Evolutionary conservation across 2,113 vertebrate species (phyloP).

Genomic region (Caranx ignobilis): DNA sequence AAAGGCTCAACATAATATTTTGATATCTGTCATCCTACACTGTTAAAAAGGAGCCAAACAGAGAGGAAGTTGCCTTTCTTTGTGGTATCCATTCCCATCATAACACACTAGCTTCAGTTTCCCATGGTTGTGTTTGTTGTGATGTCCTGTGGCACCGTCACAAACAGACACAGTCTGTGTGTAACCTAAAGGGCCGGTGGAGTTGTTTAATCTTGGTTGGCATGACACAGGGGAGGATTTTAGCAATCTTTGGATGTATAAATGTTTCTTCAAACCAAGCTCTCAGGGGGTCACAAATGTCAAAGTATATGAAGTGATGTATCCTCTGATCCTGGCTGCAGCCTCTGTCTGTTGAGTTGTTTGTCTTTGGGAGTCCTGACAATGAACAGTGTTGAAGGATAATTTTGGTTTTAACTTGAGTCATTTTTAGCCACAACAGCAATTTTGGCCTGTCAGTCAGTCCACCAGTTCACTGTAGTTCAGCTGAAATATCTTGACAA

Average conservation of each 20-base stretch:
- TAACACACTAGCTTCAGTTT: slow-evolving; percentile 67
- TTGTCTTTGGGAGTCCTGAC: neutral
- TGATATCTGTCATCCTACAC: slow-evolving; percentile 62
- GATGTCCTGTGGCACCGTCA: slow-evolving; percentile 69
- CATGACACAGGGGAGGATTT: slow-evolving; percentile 40
- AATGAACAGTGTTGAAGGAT: neutral
- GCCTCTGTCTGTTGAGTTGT: slow-evolving; percentile 4
- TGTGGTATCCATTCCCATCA: slow-evolving; percentile 64
- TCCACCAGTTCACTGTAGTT: slow-evolving; percentile 2
- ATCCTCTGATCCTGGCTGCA: slow-evolving; percentile 5
- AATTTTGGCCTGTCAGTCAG: neutral
- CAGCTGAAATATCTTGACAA: neutral
- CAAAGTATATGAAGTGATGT: slow-evolving; percentile 5
- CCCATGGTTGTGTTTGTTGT: slow-evolving; percentile 68
- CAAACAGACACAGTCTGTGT: slow-evolving; percentile 57
- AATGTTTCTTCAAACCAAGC: slow-evolving; percentile 45
- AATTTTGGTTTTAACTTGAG: neutral
- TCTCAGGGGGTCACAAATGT: slow-evolving; percentile 1
- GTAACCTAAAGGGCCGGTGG: slow-evolving; percentile 6
- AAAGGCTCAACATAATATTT: slow-evolving; percentile 72
- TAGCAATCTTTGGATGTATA: slow-evolving; percentile 26
- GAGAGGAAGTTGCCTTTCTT: slow-evolving; percentile 55
- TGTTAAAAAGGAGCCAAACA: slow-evolving; percentile 46
- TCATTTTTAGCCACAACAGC: neutral
- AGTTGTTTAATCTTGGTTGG: slow-evolving; percentile 73